Conservation (phyloP, 2,797 vertebrate species). For the Mastacembelus armatus region DNA sequence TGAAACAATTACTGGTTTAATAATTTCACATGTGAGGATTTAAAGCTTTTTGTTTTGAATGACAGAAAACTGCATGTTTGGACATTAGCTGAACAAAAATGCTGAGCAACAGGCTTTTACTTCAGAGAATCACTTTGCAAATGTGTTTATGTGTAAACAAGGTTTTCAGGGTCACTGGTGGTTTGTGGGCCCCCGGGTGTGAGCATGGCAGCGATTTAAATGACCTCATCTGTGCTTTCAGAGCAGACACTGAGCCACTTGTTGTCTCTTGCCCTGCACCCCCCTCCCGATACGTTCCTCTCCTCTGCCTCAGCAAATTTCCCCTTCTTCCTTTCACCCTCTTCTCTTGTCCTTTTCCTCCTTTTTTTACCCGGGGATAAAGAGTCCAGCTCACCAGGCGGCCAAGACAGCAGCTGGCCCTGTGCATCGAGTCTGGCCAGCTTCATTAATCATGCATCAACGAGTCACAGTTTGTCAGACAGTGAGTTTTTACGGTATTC, state of each 20-base stretch:
- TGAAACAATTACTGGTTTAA: no score
- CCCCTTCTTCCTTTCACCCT: slow-evolving; percentile 40
- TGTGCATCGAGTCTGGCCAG: slow-evolving; percentile 2
- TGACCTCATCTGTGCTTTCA: slow-evolving; percentile 53
- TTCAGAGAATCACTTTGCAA: not conserved
- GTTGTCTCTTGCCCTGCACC: slow-evolving; percentile 29
- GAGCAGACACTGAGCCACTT: slow-evolving; percentile 64
- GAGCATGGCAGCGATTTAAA: slow-evolving; percentile 56
- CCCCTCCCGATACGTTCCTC: slow-evolving; percentile 46
- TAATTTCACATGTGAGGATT: no score
- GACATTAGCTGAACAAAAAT: no score
- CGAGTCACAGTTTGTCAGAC: no score
- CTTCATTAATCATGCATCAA: slow-evolving; percentile 50
- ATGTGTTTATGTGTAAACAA: not conserved
- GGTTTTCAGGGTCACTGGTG: slow-evolving; percentile 7
- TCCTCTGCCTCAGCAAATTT: slow-evolving; percentile 56
- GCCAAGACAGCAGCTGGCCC: slow-evolving; percentile 60
- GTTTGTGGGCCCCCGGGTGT: slow-evolving; percentile 23
- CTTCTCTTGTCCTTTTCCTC: slow-evolving; percentile 8
- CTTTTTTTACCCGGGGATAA: slow-evolving; percentile 38
- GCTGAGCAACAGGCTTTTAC: no score
- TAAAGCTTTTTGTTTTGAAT: not conserved
- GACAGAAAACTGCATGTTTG: no score
- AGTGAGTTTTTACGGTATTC: slow-evolving; percentile 2
- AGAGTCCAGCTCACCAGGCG: slow-evolving; percentile 38